Evolutionary conservation across 1,140 invertebrate genomes (phyloP).

Genomic region (Himalopsyche phryganea): DNA sequence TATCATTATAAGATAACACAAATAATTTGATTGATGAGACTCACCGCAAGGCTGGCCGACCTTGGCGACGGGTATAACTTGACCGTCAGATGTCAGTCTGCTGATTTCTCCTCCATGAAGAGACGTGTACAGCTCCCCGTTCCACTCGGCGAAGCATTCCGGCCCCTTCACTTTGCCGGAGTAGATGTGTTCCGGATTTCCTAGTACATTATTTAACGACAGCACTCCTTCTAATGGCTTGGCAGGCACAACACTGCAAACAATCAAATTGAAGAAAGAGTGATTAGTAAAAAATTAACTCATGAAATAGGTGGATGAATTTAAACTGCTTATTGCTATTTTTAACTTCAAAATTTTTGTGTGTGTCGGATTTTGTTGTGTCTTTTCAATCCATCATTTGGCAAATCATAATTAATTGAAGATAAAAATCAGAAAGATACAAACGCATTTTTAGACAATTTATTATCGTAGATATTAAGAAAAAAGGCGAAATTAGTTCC

Average conservation of each 20-base stretch:
- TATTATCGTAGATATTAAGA: no score
- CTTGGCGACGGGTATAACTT: conserved; percentile 58
- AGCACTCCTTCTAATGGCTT: conserved; percentile 56
- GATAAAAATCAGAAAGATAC: not conserved
- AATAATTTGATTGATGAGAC: conserved; percentile 36
- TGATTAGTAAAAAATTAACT: not conserved
- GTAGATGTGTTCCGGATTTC: conserved; percentile 61
- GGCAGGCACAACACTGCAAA: conserved; percentile 52
- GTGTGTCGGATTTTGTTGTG: not conserved
- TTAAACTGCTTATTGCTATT: not conserved
- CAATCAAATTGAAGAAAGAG: conserved; percentile 2
- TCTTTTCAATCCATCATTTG: not conserved
- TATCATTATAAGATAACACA: no score
- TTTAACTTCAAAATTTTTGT: no score
- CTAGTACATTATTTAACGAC: conserved; percentile 58
- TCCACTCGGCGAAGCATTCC: conserved; percentile 65
- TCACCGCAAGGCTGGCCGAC: conserved; percentile 75
- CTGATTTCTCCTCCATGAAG: conserved; percentile 67
- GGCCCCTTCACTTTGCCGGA: conserved; percentile 63
- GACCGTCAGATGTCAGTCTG: conserved; percentile 58
- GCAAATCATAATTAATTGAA: not conserved
- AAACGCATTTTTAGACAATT: no score
- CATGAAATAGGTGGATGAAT: not conserved
- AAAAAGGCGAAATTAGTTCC: no score
- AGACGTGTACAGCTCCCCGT: conserved; percentile 68